These are phyloP conservation scores for Epiblema foenella DNA, from an alignment of 2,888 invertebrate species.

Conservation along the genomic window DNA sequence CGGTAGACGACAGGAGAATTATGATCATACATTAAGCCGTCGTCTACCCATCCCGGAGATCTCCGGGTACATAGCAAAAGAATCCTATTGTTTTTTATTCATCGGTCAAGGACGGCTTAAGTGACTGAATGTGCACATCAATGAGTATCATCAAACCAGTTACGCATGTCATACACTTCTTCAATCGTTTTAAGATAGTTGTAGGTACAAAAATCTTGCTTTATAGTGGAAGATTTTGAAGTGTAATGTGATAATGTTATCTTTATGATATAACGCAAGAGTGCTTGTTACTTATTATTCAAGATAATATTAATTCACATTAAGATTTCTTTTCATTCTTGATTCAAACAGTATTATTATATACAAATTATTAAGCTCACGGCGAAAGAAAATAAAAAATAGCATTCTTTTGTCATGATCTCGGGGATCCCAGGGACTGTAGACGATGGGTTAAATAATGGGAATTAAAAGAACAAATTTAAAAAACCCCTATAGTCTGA, in stretches of 20 bases:
- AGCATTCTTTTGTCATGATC: too few species aligned
- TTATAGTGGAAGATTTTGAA: slow-evolving; percentile 20
- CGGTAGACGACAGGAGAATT: too few species aligned
- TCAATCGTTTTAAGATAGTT: too few species aligned
- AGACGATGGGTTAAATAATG: too few species aligned
- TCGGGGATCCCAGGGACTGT: too few species aligned
- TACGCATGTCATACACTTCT: background rate
- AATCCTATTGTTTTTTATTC: too few species aligned
- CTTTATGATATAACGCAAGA: background rate
- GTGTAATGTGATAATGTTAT: slow-evolving; percentile 15
- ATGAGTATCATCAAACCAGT: background rate
- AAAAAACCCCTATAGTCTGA: background rate
- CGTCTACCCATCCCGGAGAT: too few species aligned
- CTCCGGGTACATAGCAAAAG: too few species aligned
- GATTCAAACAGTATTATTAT: background rate
- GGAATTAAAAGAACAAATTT: background rate
- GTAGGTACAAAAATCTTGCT: too few species aligned
- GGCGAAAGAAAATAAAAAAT: too few species aligned
- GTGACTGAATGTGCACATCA: background rate
- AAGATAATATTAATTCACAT: slow-evolving; percentile 1
- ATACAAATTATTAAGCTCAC: background rate
- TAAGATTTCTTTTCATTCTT: background rate
- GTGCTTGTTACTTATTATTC: slow-evolving; percentile 12
- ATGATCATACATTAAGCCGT: too few species aligned
- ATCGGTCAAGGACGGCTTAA: too few species aligned